Evolutionary conservation across 1,140 invertebrate species (phyloP).

Genomic region (Harlomillsia oculata): DNA sequence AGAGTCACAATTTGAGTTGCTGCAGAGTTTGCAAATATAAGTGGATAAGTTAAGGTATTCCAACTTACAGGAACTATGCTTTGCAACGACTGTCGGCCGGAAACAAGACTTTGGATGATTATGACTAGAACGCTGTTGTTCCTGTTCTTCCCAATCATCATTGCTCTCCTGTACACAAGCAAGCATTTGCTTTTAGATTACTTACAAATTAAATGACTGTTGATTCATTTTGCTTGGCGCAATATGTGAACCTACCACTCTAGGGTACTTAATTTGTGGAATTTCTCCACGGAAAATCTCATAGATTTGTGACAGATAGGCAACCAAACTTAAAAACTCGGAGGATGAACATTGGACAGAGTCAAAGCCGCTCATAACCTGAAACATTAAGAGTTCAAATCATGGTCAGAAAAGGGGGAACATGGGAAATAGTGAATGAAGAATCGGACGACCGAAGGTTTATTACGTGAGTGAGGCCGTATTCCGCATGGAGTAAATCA

Average conservation of each 20-base stretch:
- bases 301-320: conserved; percentile 79
- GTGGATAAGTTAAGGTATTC: conserved; percentile 2
- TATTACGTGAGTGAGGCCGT: conserved; percentile 61
- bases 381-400: too few relatives aligned
- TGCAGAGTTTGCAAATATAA: conserved; percentile 12
- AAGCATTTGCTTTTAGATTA: too few relatives aligned
- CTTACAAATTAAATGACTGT: too few relatives aligned
- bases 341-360: conserved; percentile 59
- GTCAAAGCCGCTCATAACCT: conserved; percentile 69
- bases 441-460: neutral
- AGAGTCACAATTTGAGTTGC: conserved; percentile 5
- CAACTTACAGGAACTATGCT: conserved; percentile 16
- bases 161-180: conserved; percentile 3
- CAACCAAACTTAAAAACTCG: conserved; percentile 65
- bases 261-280: conserved; percentile 65
- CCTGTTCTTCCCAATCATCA: conserved; percentile 23
- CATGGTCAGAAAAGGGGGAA: neutral
- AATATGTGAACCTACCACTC: conserved; percentile 50
- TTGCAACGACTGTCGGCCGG: conserved; percentile 15
- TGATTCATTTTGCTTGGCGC: too few relatives aligned
- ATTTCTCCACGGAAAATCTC: conserved; percentile 72
- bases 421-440: neutral
- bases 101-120: conserved; percentile 2
- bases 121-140: conserved; percentile 22
- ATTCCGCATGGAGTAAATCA: conserved; percentile 65